Conservation (phyloP, 1,140 invertebrate species). For the Macrobrachium rosenbergii region DNA sequence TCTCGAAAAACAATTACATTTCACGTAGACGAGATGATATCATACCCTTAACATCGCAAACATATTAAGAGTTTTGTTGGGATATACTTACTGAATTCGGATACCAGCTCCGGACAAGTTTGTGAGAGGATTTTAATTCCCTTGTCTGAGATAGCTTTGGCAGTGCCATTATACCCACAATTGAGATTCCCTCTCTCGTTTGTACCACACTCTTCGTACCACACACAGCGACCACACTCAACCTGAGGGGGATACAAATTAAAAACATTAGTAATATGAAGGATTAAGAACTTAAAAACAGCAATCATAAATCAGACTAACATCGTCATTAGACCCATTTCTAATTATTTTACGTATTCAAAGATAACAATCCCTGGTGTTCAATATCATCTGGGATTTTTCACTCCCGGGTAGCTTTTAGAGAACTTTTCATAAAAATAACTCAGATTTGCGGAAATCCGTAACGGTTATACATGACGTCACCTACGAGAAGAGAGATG, state of each 20-base stretch:
- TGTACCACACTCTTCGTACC: constrained; percentile 81
- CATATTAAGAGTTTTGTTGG: no score
- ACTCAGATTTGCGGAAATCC: neutral
- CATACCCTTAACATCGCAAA: no score
- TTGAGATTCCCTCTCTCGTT: constrained; percentile 72
- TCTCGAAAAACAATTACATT: no score
- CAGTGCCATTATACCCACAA: constrained; percentile 81
- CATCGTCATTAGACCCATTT: no score
- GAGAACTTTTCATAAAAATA: no score
- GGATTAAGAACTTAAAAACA: neutral
- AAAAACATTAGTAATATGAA: neutral
- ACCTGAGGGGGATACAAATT: constrained; percentile 32
- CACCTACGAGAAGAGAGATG: no score
- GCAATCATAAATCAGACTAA: neutral
- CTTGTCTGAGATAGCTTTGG: constrained; percentile 74
- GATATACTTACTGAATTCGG: constrained; percentile 55
- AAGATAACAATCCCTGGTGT: no score
- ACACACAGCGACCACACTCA: constrained; percentile 77
- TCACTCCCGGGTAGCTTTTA: no score
- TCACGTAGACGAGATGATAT: no score
- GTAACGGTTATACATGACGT: no score
- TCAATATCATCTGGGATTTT: no score
- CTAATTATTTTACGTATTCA: no score
- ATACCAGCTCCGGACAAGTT: constrained; percentile 61
- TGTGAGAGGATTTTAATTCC: constrained; percentile 36